These are phyloP conservation scores for Adelosebastes latens DNA, from an alignment of 2,797 vertebrate species.

Conservation along the genomic window DNA sequence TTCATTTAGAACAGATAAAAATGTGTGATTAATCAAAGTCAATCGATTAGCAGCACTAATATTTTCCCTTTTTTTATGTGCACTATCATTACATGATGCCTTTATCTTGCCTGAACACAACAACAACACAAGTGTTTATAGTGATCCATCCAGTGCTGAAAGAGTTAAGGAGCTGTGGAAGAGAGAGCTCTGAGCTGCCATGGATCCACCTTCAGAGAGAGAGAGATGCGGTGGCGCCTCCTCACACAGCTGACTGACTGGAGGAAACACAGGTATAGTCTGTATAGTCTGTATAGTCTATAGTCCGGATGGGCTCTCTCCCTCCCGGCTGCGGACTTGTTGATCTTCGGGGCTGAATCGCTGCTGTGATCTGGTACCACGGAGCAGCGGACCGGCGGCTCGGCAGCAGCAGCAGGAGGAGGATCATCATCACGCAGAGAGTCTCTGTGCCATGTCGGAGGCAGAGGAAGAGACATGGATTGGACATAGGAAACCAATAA, in stretches of 20 bases:
- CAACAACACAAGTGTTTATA: background rate
- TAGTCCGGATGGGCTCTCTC: constrained; percentile 41
- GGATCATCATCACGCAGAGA: constrained; percentile 30
- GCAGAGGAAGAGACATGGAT: constrained; percentile 73
- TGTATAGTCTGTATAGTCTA: background rate
- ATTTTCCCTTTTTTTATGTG: background rate
- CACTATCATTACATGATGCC: background rate
- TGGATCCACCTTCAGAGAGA: constrained; percentile 60
- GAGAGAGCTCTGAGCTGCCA: constrained; percentile 42
- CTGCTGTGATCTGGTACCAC: constrained; percentile 30
- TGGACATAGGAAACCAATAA: constrained; percentile 74
- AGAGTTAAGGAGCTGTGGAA: constrained; percentile 66
- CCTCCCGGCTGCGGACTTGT: constrained; percentile 75
- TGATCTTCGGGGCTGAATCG: constrained; percentile 71
- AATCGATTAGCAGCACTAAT: too few species aligned
- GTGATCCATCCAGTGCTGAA: constrained; percentile 39
- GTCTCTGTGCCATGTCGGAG: constrained; percentile 72
- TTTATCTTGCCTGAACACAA: background rate
- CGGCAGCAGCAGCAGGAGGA: constrained; percentile 8
- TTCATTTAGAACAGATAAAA: too few species aligned
- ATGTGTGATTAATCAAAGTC: too few species aligned
- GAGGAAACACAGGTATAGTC: constrained; percentile 65
- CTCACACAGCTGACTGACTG: constrained; percentile 66
- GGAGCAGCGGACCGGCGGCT: constrained; percentile 32
- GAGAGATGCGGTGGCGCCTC: constrained; percentile 63